These are phyloP conservation scores for Trialeurodes vaporariorum DNA, from an alignment of 1,140 invertebrate species.

Conservation along the genomic window DNA sequence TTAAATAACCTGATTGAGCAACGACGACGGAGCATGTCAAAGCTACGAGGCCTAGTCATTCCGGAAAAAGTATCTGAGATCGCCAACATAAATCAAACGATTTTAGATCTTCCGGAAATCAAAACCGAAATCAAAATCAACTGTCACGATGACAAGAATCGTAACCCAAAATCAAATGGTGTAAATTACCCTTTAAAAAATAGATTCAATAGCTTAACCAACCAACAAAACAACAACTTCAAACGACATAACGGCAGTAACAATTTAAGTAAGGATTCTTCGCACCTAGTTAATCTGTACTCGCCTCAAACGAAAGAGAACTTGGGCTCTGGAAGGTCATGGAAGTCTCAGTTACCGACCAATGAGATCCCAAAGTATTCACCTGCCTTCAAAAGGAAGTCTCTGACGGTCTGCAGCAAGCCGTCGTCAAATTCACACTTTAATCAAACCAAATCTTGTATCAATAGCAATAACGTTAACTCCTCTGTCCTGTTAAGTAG, in stretches of 20 bases:
- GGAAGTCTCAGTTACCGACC: slow-evolving; percentile 32
- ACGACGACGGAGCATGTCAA: slow-evolving; percentile 63
- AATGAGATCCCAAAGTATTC: slow-evolving; percentile 64
- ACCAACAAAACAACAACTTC: not conserved
- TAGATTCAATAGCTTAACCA: not conserved
- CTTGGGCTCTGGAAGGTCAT: slow-evolving; percentile 31
- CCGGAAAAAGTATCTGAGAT: slow-evolving; percentile 51
- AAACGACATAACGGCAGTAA: slow-evolving; percentile 1
- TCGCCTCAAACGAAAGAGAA: slow-evolving; percentile 21
- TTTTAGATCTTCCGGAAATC: slow-evolving; percentile 65
- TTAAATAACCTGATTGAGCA: slow-evolving; percentile 61
- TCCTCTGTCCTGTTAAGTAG: not conserved
- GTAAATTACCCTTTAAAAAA: not conserved
- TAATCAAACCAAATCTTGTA: not conserved
- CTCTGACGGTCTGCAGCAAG: slow-evolving; percentile 48
- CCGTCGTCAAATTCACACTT: slow-evolving; percentile 25
- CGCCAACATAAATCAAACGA: slow-evolving; percentile 38
- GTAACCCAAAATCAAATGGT: not conserved
- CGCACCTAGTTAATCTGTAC: slow-evolving; percentile 17
- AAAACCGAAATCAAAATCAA: slow-evolving; percentile 47
- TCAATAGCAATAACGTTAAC: not conserved
- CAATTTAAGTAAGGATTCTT: slow-evolving; percentile 13
- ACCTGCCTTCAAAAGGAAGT: slow-evolving; percentile 67
- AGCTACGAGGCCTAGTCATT: slow-evolving; percentile 71
- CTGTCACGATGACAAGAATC: slow-evolving; percentile 23